Percentiles rank a stretch among this genome's conserved stretches.
Conservation (phyloP, 2,113 vertebrate genomes). For the Anguilla rostrata region DNA sequence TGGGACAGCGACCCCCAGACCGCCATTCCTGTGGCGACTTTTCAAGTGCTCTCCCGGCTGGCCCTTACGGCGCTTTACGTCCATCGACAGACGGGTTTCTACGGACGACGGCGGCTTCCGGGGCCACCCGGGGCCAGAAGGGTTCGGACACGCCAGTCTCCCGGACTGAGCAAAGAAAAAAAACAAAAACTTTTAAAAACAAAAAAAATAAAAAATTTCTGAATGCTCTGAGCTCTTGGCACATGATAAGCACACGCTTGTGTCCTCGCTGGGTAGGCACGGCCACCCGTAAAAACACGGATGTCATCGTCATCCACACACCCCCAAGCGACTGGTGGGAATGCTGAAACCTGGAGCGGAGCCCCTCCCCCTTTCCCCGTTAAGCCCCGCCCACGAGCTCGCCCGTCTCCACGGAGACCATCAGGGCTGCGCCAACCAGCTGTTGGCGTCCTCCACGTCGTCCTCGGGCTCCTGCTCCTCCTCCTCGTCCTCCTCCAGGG, state of each 20-base stretch:
- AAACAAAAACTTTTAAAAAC: constrained; percentile 6
- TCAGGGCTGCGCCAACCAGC: constrained; percentile 72
- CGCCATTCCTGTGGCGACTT: neutral
- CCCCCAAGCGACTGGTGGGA: constrained; percentile 42
- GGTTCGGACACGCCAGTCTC: constrained; percentile 25
- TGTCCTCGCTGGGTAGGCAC: constrained; percentile 16
- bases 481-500: constrained; percentile 79
- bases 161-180: constrained; percentile 21
- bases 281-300: constrained; percentile 50
- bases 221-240: neutral
- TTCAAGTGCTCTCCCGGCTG: neutral
- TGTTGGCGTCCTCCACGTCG: constrained; percentile 70
- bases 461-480: constrained; percentile 87
- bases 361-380: neutral
- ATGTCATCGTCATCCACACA: constrained; percentile 40
- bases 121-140: constrained; percentile 44
- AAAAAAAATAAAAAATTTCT: constrained; percentile 37
- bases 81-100: neutral
- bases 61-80: neutral
- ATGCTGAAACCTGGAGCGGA: constrained; percentile 32
- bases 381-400: constrained; percentile 26
- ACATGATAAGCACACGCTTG: neutral
- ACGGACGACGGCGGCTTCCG: too few species aligned
- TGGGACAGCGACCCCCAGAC: neutral
- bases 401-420: constrained; percentile 10